A percentile compares a stretch with the other conserved stretches of the same genome.
Conservation (phyloP, 2,113 vertebrate species). For the Chaetura pelagica region DNA sequence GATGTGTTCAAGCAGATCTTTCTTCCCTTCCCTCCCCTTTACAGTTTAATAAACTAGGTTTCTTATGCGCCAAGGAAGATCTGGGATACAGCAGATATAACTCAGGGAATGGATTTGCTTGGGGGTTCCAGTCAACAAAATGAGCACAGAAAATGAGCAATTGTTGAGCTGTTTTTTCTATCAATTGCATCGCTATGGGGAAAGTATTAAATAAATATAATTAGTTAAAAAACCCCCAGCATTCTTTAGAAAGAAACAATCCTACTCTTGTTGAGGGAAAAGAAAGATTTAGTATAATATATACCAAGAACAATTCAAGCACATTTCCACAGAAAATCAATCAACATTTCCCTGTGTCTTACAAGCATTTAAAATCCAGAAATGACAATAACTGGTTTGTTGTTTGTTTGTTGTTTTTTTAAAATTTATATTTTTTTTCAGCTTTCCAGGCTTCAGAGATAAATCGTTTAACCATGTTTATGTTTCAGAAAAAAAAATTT, state of each 20-base stretch:
- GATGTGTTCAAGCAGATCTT: background rate
- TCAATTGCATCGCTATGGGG: background rate
- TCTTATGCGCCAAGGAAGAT: background rate
- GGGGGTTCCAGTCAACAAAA: background rate
- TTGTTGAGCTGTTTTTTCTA: background rate
- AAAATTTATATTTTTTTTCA: no score
- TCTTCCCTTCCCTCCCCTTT: background rate
- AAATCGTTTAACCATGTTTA: background rate
- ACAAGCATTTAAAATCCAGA: background rate
- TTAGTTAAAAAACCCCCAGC: background rate
- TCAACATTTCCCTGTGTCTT: background rate
- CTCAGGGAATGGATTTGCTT: constrained; percentile 18
- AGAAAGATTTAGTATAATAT: background rate
- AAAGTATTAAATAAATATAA: constrained; percentile 1
- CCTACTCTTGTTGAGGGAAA: background rate
- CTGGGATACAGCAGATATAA: background rate
- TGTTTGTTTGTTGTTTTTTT: background rate
- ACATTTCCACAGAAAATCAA: constrained; percentile 5
- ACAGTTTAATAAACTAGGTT: constrained; percentile 17
- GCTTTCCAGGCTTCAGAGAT: background rate
- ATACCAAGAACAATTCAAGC: background rate
- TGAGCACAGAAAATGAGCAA: constrained; percentile 30
- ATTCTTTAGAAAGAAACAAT: background rate
- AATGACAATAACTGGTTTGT: background rate
- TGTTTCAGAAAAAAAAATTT: background rate